Percentiles rank a stretch among this genome's conserved stretches.
Evolutionary conservation across 2,888 invertebrate species (phyloP).

Genomic region (Gibbula magus): DNA sequence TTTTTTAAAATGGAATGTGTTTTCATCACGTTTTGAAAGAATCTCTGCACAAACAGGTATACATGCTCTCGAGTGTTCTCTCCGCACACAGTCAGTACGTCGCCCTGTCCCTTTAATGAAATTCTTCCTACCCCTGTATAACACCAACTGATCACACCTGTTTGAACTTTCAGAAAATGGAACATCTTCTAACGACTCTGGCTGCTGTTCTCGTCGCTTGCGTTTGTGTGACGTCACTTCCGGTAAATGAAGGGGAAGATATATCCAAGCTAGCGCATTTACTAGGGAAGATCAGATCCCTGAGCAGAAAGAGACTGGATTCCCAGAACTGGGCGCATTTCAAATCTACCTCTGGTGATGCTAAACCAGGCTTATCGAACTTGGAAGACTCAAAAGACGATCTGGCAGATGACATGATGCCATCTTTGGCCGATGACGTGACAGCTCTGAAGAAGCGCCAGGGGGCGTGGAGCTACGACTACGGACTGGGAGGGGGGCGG

Average conservation of each 20-base stretch:
- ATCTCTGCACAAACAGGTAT: too few relatives aligned
- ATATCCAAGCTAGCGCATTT: conserved; percentile 14
- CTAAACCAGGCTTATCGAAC: neutral
- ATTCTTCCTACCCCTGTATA: too few relatives aligned
- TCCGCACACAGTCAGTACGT: too few relatives aligned
- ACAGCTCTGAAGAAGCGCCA: conserved; percentile 61
- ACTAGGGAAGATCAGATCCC: conserved; percentile 24
- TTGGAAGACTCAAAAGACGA: neutral
- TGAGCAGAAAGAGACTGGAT: conserved; percentile 8
- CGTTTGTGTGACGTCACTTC: conserved; percentile 30
- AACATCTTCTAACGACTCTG: neutral
- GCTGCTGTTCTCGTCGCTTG: conserved; percentile 5
- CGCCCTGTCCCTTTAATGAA: too few relatives aligned
- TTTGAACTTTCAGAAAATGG: conserved; percentile 16
- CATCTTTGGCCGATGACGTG: conserved; percentile 20
- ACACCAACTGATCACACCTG: neutral
- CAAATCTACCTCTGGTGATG: neutral
- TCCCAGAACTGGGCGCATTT: conserved; percentile 12
- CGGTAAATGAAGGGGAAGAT: conserved; percentile 15
- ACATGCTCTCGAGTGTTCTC: too few relatives aligned
- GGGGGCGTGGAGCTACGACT: conserved; percentile 71
- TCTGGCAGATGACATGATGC: conserved; percentile 10
- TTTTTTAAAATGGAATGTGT: too few relatives aligned
- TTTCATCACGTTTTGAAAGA: too few relatives aligned
- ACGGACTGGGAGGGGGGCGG: conserved; percentile 72